Base-by-base conservation (phyloP, 2,888 invertebrate species). In the Cheilosia variabilis region DNA sequence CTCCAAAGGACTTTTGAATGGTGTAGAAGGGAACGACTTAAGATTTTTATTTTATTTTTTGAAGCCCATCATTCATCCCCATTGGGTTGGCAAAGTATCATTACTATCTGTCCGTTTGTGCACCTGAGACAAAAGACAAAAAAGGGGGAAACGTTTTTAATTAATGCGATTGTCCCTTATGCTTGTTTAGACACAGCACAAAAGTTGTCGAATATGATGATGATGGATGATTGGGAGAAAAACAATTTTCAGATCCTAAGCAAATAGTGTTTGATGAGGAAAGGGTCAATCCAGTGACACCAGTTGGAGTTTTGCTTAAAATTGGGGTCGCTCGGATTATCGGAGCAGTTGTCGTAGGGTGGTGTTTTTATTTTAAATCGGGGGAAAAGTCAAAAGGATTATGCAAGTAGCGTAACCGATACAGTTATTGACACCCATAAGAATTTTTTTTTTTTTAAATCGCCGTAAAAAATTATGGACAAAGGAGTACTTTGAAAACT, bases 161-260 rank as follows among this genome's bases (percentile, higher is more conserved):
- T 83, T 83, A 83, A 83, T 83, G 57, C 45, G 72, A 19, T 68
- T 53, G 66, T 76, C 66, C 71, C 50, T 71, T 58, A 31, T 71
- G 57, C 31, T 47, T 43, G 6, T 15, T 45, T 19, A 37, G 47
- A 57, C 43, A 62, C 62, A 55, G 68, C 60, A 68, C 77, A 62
- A 68, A 82, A 72, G 19, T 66, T 63, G 78, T 78, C 78, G 83
- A 83, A 83, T 73, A 55, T 73, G 73, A 78, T 65, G 83, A 83
- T 83, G 83, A 83, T 83, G 68, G 83, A 83, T 83, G 78, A 73
- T 63, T 68, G 52, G 31, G 9, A 34, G 53, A 57, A 31, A 7
- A 69, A 65, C n/a, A 82, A 58, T 63, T n/a, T 22, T n/a, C 15
- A 60, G 45, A 66, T 77, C 83, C 83, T 83, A 68, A 78, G 57